A percentile compares a stretch with the other conserved stretches of the same genome.
Conservation (phyloP, 64 coral and sea anemone species). For the Pocillopora damicornis region DNA sequence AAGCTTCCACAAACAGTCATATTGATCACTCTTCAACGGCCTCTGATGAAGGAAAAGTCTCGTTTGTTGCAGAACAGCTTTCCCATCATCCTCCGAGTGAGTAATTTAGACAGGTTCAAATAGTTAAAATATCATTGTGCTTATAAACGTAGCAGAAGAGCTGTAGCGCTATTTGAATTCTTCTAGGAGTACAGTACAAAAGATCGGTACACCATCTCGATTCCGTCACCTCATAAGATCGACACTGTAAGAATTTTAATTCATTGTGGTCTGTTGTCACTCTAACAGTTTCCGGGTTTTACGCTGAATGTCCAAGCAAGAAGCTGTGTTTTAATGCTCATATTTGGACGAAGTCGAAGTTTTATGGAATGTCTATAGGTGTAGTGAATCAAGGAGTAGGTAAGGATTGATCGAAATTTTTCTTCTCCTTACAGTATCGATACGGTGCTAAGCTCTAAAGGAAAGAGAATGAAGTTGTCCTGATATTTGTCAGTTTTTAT, state of each 20-base stretch:
- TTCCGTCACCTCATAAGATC: too few species aligned
- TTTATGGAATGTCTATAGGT: conserved; percentile 99
- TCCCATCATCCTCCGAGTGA: conserved; percentile 98
- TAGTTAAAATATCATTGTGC: background rate
- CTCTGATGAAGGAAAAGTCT: conserved; percentile 50
- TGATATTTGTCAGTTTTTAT: too few species aligned
- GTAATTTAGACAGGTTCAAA: background rate
- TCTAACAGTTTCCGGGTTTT: conserved; percentile 94
- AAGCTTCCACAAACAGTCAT: background rate
- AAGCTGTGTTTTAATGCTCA: conserved; percentile 91
- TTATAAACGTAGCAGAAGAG: background rate
- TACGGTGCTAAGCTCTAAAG: background rate
- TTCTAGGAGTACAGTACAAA: too few species aligned
- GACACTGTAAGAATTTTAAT: background rate
- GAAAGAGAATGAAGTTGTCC: background rate
- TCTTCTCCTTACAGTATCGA: background rate
- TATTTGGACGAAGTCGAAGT: conserved; percentile 97
- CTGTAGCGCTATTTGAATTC: too few species aligned
- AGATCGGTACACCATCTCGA: too few species aligned
- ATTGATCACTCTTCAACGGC: conserved; percentile 4
- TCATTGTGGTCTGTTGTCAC: background rate
- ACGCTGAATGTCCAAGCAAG: conserved; percentile 93
- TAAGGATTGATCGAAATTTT: background rate
- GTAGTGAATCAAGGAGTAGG: conserved; percentile 91
- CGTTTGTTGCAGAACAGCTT: conserved; percentile 89